phyloP scores from a whole-genome alignment of 2,888 invertebrate species.

The Drosophila quinaria region DNA sequence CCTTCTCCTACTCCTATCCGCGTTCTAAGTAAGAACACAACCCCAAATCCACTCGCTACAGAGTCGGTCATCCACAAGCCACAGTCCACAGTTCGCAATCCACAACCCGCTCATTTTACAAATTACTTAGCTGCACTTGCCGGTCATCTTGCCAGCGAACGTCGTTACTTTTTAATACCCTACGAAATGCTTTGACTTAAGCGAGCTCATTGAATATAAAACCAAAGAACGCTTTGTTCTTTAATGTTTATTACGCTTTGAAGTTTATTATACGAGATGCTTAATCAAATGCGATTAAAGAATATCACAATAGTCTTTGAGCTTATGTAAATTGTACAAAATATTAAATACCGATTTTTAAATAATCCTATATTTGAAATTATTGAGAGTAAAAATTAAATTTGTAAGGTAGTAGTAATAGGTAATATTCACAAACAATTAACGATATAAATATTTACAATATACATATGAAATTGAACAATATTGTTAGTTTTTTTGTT shows the following conservation, averaged over 20 bases:
- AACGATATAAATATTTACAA: no score
- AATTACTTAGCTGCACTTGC: slow-evolving; percentile 59
- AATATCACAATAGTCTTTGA: slow-evolving; percentile 3
- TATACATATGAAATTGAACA: no score
- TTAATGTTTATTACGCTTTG: slow-evolving; percentile 1
- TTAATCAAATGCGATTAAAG: slow-evolving; percentile 3
- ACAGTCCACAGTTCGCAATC: slow-evolving; percentile 44
- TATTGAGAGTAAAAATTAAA: background rate
- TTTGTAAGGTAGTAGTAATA: background rate
- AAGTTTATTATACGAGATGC: background rate
- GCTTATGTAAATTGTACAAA: slow-evolving; percentile 1
- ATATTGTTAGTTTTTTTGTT: background rate
- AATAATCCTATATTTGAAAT: background rate
- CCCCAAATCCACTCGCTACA: slow-evolving; percentile 19
- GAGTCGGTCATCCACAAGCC: slow-evolving; percentile 36
- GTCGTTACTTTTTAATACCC: slow-evolving; percentile 45
- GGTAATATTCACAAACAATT: background rate
- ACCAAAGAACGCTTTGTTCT: background rate
- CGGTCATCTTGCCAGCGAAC: slow-evolving; percentile 19
- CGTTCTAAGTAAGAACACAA: slow-evolving; percentile 2
- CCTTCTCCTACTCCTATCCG: slow-evolving; percentile 8
- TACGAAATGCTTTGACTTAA: slow-evolving; percentile 17
- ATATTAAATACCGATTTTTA: background rate
- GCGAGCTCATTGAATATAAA: slow-evolving; percentile 7
- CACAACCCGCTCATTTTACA: slow-evolving; percentile 56